These are phyloP conservation scores for Drosophila limbata DNA, from an alignment of 2,888 invertebrate genomes.

Conservation along the genomic window DNA sequence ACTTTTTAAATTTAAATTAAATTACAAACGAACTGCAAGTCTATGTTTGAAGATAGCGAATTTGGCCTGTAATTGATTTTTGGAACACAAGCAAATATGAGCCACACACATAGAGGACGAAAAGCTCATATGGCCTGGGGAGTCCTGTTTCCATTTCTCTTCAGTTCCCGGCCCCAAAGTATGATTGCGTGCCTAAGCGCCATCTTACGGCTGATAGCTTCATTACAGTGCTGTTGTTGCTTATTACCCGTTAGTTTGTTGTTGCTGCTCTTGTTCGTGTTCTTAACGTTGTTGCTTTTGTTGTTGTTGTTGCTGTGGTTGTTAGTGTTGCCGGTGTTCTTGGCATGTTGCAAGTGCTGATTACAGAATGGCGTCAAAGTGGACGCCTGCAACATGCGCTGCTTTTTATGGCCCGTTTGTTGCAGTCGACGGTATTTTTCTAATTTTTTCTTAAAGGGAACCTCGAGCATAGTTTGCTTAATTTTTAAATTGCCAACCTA, in stretches of 20 bases:
- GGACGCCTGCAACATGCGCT: slow-evolving; percentile 61
- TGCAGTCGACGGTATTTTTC: slow-evolving; percentile 63
- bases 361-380: slow-evolving; percentile 59
- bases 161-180: slow-evolving; percentile 59
- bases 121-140: slow-evolving; percentile 20
- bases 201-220: slow-evolving; percentile 79
- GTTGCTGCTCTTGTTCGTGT: slow-evolving; percentile 31
- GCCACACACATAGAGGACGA: background rate
- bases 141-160: slow-evolving; percentile 16
- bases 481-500: slow-evolving; percentile 64
- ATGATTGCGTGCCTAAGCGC: slow-evolving; percentile 80
- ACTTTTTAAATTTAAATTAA: too few species aligned
- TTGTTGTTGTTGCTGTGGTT: slow-evolving; percentile 13
- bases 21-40: too few species aligned
- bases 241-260: slow-evolving; percentile 63
- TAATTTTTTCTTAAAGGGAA: slow-evolving; percentile 72
- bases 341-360: slow-evolving; percentile 72
- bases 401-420: slow-evolving; percentile 55
- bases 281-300: slow-evolving; percentile 17
- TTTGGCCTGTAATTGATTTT: background rate
- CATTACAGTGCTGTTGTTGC: slow-evolving; percentile 74
- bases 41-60: background rate
- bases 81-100: slow-evolving; percentile 20
- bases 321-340: slow-evolving; percentile 34
- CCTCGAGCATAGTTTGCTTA: slow-evolving; percentile 48